Conservation (phyloP, 2,113 vertebrate genomes). For the Probosciger aterrimus region DNA sequence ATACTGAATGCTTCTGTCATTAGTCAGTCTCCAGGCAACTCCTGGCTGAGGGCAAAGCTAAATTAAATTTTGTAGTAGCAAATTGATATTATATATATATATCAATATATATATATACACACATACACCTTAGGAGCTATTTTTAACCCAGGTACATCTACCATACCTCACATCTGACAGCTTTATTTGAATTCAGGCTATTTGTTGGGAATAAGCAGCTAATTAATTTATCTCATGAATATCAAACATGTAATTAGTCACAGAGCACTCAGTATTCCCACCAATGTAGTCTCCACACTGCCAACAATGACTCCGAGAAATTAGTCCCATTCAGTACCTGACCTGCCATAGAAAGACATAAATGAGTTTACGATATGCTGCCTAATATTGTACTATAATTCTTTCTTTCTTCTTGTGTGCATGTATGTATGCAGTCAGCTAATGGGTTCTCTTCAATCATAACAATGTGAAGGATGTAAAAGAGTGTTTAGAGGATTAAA, state of each 20-base stretch:
- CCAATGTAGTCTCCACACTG: not conserved
- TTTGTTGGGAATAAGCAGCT: conserved; percentile 35
- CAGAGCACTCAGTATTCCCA: not conserved
- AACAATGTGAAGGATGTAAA: not conserved
- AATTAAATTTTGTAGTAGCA: conserved; percentile 26
- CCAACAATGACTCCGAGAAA: not conserved
- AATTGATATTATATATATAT: not conserved
- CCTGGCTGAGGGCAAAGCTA: conserved; percentile 36
- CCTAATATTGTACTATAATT: not conserved
- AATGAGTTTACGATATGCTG: conserved; percentile 7
- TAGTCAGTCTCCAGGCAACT: conserved; percentile 35
- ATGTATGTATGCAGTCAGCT: not conserved
- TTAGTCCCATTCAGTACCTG: not conserved
- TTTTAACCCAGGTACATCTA: conserved; percentile 16
- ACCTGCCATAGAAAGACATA: not conserved
- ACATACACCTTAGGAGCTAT: not conserved
- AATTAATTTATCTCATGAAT: conserved; percentile 60
- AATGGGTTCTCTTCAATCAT: not conserved
- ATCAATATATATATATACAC: not conserved
- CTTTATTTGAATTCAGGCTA: conserved; percentile 33
- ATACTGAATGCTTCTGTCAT: not conserved
- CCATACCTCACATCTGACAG: conserved; percentile 13
- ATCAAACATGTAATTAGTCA: conserved; percentile 43
- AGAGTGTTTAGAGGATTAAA: not conserved
- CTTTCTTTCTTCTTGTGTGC: not conserved